Percentiles rank a stretch among this genome's conserved stretches.
Evolutionary conservation across 2,797 vertebrate genomes (phyloP).

Genomic region (Molossus alvarezi): DNA sequence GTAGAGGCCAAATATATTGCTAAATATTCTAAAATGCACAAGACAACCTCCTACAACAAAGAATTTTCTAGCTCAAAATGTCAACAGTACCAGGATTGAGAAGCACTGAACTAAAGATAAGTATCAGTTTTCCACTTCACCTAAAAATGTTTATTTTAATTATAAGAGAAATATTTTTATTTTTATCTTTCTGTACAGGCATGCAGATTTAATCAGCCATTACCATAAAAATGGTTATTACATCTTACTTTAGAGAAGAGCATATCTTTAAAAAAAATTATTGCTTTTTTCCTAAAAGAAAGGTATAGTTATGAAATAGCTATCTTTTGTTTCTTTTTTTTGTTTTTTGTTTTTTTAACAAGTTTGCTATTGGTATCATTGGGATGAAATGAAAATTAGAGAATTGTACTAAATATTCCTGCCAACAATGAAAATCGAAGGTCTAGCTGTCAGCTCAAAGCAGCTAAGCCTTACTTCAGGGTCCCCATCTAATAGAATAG

Average conservation of each 20-base stretch:
- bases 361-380: conserved; percentile 8
- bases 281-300: background rate
- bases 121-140: background rate
- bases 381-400: conserved; percentile 50
- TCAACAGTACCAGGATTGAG: background rate
- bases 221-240: conserved; percentile 10
- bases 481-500: background rate
- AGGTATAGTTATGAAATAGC: conserved; percentile 14
- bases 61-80: conserved; percentile 14
- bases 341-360: background rate
- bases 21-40: background rate
- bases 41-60: background rate
- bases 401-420: conserved; percentile 39
- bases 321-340: background rate
- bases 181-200: background rate
- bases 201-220: background rate
- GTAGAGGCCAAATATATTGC: background rate
- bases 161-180: conserved; percentile 40
- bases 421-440: background rate
- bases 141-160: conserved; percentile 46
- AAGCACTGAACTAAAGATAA: conserved; percentile 33
- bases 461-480: conserved; percentile 36
- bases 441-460: background rate
- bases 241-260: conserved; percentile 22
- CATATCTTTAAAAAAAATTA: conserved; percentile 33